These are phyloP conservation scores for Bruchidius siliquastri DNA, from an alignment of 2,888 invertebrate genomes.

Conservation along the genomic window DNA sequence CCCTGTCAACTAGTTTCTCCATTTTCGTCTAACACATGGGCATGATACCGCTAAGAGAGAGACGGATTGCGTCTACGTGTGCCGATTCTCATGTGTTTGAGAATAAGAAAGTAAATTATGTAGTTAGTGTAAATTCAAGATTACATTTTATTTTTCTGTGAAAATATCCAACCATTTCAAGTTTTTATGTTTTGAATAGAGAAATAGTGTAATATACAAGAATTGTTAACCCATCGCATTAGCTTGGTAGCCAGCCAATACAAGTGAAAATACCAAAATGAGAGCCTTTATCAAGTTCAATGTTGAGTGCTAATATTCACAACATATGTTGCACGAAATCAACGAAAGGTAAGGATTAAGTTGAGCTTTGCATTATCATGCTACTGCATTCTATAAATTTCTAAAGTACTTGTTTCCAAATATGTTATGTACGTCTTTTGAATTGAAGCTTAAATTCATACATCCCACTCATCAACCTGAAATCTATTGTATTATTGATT, in stretches of 20 bases:
- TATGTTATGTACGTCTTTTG: not conserved
- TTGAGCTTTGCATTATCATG: not conserved
- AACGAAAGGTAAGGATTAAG: slow-evolving; percentile 12
- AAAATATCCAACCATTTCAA: not conserved
- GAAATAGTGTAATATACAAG: not conserved
- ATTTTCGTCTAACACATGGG: not conserved
- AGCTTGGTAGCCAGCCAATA: not conserved
- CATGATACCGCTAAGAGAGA: not conserved
- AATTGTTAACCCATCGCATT: not conserved
- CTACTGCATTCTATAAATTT: not conserved
- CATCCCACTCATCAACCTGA: not conserved
- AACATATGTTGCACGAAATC: slow-evolving; percentile 21
- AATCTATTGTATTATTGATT: not conserved
- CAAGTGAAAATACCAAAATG: slow-evolving; percentile 11
- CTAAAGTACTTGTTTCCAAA: not conserved
- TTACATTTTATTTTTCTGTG: not conserved
- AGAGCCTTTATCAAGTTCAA: slow-evolving; percentile 21
- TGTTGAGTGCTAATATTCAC: slow-evolving; percentile 19
- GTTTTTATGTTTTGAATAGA: not conserved
- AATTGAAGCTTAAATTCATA: not conserved
- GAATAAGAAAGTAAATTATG: not conserved
- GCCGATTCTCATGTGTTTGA: not conserved
- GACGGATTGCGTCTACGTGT: not conserved
- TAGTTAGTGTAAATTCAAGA: not conserved
- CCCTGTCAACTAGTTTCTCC: not conserved